Percentiles rank a stretch among this genome's conserved stretches.
Evolutionary conservation across 2,888 invertebrate genomes (phyloP).

Genomic region (Plebejus anna): DNA sequence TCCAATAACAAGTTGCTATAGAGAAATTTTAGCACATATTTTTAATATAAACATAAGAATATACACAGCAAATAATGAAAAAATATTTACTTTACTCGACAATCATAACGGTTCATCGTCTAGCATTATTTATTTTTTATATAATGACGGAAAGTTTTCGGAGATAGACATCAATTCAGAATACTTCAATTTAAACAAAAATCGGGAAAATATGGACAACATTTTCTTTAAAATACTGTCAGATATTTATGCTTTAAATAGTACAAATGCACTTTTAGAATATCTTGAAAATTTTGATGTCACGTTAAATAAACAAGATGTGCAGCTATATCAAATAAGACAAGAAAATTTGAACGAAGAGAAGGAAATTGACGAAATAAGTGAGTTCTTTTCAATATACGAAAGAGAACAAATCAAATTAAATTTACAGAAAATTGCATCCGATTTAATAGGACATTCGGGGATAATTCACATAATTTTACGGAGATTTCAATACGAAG

Average conservation of each 20-base stretch:
- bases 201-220: neutral
- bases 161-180: slow-evolving; percentile 25
- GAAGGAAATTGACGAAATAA: slow-evolving; percentile 26
- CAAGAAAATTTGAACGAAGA: neutral
- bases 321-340: neutral
- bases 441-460: slow-evolving; percentile 16
- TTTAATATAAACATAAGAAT: slow-evolving; percentile 28
- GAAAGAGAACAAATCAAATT: slow-evolving; percentile 1
- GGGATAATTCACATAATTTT: slow-evolving; percentile 23
- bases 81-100: neutral
- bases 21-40: slow-evolving; percentile 29
- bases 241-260: slow-evolving; percentile 23
- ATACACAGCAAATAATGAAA: neutral
- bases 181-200: slow-evolving; percentile 12
- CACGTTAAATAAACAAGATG: neutral
- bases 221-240: slow-evolving; percentile 10
- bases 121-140: slow-evolving; percentile 18
- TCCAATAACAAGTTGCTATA: slow-evolving; percentile 21
- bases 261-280: slow-evolving; percentile 3
- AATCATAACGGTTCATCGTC: slow-evolving; percentile 25
- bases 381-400: slow-evolving; percentile 18
- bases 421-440: slow-evolving; percentile 26
- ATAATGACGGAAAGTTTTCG: slow-evolving; percentile 9
- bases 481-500: slow-evolving; percentile 21
- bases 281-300: slow-evolving; percentile 18